phyloP scores from a whole-genome alignment of 2,113 vertebrate genomes.

The Upupa epops region DNA sequence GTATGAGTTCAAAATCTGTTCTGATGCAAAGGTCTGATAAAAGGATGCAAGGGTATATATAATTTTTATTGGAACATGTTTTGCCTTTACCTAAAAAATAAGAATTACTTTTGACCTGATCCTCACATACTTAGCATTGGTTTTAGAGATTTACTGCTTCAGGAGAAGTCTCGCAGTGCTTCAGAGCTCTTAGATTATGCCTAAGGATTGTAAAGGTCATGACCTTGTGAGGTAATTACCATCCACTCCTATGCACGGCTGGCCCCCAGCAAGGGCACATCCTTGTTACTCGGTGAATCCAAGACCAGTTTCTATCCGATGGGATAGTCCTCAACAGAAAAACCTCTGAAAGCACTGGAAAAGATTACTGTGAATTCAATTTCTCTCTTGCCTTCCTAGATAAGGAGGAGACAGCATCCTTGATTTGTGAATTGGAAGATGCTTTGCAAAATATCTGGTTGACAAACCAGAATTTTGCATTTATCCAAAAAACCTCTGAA shows the following conservation, averaged over 20 bases:
- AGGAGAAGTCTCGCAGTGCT: neutral
- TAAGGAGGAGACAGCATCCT: accelerated
- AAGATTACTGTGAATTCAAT: neutral
- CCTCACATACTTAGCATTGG: neutral
- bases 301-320: neutral
- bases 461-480: neutral
- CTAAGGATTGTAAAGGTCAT: neutral
- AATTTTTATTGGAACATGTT: neutral
- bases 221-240: neutral
- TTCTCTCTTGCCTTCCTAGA: neutral
- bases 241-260: no score
- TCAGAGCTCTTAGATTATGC: neutral
- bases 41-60: neutral
- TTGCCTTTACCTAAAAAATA: neutral
- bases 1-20: constrained; percentile 6
- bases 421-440: neutral
- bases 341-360: neutral
- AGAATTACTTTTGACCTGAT: neutral
- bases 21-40: neutral
- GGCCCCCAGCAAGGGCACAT: neutral
- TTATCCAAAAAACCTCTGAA: neutral
- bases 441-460: neutral
- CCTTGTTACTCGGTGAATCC: neutral
- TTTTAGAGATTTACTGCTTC: neutral
- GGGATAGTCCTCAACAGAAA: neutral